These are phyloP conservation scores for fruit fly (Drosophila melanogaster) DNA, from an alignment of 1,140 invertebrate species.

Conservation along the genomic window DNA sequence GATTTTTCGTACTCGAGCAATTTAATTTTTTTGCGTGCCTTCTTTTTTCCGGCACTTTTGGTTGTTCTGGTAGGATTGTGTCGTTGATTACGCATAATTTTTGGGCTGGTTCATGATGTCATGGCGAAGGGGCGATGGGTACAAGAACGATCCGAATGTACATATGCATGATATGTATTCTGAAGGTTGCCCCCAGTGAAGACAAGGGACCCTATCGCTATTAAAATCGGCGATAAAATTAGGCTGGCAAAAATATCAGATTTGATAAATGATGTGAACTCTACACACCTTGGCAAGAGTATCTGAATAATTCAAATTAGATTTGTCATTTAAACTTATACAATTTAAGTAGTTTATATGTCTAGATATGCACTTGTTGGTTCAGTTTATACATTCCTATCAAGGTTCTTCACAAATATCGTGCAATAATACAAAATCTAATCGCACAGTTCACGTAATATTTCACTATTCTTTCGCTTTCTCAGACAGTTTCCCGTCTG, in stretches of 20 bases:
- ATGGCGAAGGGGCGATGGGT: conserved; percentile 32
- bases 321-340: no score
- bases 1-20: conserved; percentile 62
- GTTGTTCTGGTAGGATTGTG: conserved; percentile 62
- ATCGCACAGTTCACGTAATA: conserved; percentile 21
- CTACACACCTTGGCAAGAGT: no score
- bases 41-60: conserved; percentile 51
- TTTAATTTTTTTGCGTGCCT: conserved; percentile 72
- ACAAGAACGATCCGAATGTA: conserved; percentile 9
- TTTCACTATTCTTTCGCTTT: conserved; percentile 25
- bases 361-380: neutral
- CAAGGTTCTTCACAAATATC: conserved; percentile 9
- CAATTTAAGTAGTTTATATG: no score
- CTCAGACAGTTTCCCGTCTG: conserved; percentile 8
- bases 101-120: conserved; percentile 68
- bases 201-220: conserved; percentile 9
- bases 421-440: conserved; percentile 25
- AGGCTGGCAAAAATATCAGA: neutral
- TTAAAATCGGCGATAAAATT: neutral
- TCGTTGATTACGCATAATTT: conserved; percentile 78
- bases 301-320: no score
- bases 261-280: neutral
- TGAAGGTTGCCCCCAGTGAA: conserved; percentile 19
- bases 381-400: neutral
- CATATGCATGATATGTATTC: neutral